Conservation (phyloP, 2,113 vertebrate genomes). For the Sitta europaea region DNA sequence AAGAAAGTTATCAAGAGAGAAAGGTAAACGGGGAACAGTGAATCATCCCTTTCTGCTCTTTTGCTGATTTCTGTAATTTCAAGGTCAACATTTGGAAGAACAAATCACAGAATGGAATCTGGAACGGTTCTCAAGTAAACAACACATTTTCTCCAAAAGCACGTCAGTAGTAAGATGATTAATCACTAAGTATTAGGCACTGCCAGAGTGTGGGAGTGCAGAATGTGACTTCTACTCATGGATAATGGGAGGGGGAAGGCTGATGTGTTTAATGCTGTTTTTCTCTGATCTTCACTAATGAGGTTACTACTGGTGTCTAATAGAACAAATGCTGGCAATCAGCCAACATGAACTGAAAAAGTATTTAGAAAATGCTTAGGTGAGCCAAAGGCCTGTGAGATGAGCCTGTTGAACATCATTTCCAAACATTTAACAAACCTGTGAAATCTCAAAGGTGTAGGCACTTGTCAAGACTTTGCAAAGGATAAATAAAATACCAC, state of each 20-base stretch:
- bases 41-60: not conserved
- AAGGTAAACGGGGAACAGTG: not conserved
- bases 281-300: not conserved
- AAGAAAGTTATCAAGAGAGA: not conserved
- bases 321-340: not conserved
- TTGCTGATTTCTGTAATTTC: not conserved
- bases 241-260: not conserved
- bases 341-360: not conserved
- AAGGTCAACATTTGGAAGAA: not conserved
- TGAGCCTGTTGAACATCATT: not conserved
- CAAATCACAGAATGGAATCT: not conserved
- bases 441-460: not conserved
- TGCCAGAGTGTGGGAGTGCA: not conserved
- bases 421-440: not conserved
- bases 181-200: not conserved
- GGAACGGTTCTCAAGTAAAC: not conserved
- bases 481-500: not conserved
- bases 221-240: not conserved
- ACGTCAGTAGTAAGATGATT: not conserved
- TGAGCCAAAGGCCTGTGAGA: not conserved
- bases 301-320: not conserved
- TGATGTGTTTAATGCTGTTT: not conserved
- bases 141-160: not conserved
- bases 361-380: not conserved
- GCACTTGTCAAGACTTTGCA: not conserved